Evolutionary conservation across 2,888 invertebrate species (phyloP).

Genomic region (Pachydiplax longipennis): DNA sequence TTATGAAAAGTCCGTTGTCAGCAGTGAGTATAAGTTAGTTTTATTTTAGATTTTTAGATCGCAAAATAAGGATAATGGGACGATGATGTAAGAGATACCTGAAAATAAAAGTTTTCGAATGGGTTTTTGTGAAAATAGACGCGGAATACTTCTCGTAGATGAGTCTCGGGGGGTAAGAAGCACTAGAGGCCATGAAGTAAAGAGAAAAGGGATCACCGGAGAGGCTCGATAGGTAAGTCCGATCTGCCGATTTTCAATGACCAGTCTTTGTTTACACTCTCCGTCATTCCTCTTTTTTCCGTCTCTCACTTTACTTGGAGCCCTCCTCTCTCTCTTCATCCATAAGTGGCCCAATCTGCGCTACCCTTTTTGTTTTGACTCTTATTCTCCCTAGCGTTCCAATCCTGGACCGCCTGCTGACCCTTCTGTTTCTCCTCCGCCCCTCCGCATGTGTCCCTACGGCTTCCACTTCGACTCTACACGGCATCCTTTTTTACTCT

Average conservation of each 20-base stretch:
- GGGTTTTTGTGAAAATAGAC: background rate
- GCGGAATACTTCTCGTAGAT: background rate
- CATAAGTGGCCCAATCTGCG: conserved; percentile 36
- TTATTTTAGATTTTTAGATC: too few relatives aligned
- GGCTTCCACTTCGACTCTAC: conserved; percentile 8
- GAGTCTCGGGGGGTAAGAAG: background rate
- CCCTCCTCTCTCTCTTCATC: background rate
- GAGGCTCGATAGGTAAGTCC: conserved; percentile 25
- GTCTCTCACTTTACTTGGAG: background rate
- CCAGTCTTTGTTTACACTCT: conserved; percentile 18
- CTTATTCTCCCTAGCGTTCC: conserved; percentile 7
- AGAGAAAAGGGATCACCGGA: background rate
- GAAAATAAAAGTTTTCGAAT: background rate
- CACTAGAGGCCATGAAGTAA: background rate
- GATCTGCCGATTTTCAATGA: conserved; percentile 32
- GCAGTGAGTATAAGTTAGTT: background rate
- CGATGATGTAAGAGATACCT: background rate
- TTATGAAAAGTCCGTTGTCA: too few relatives aligned
- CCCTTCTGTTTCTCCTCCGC: conserved; percentile 17
- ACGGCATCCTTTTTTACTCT: conserved; percentile 10
- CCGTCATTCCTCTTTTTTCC: background rate
- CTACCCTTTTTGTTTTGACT: conserved; percentile 37
- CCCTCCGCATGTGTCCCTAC: background rate
- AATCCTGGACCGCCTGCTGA: conserved; percentile 14
- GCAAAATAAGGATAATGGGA: background rate